Conservation (phyloP, 2,888 invertebrate genomes). For the Masnerella sp. region DNA sequence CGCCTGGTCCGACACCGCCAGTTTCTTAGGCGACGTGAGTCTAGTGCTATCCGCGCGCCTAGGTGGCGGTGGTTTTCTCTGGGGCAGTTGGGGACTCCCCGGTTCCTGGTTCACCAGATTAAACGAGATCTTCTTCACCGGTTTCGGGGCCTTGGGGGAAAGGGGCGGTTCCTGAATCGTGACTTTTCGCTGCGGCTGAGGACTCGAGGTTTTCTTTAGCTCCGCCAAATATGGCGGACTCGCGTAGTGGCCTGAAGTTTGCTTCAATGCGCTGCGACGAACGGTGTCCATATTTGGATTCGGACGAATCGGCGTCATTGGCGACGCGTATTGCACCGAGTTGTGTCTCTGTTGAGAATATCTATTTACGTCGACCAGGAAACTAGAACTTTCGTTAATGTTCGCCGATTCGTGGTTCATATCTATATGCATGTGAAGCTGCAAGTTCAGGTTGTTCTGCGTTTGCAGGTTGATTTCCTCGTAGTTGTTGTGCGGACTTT, state of each 20-base stretch:
- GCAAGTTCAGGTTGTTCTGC: slow-evolving; percentile 7
- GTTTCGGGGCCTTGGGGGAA: slow-evolving; percentile 79
- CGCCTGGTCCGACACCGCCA: slow-evolving; percentile 83
- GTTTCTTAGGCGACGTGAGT: slow-evolving; percentile 84
- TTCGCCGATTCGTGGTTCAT: slow-evolving; percentile 68
- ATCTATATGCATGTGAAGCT: slow-evolving; percentile 64
- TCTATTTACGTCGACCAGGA: too few species aligned
- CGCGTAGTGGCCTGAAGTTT: slow-evolving; percentile 71
- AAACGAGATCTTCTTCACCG: slow-evolving; percentile 83
- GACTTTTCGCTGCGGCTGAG: slow-evolving; percentile 80
- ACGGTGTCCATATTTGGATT: slow-evolving; percentile 75
- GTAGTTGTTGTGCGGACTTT: slow-evolving; percentile 63
- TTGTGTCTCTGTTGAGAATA: slow-evolving; percentile 71
- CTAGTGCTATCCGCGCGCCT: slow-evolving; percentile 85
- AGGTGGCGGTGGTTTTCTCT: slow-evolving; percentile 85
- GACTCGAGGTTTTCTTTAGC: slow-evolving; percentile 80
- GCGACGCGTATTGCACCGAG: slow-evolving; percentile 64
- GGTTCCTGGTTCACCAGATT: slow-evolving; percentile 79
- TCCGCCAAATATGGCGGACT: slow-evolving; percentile 80
- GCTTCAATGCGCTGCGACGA: slow-evolving; percentile 74
- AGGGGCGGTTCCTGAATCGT: slow-evolving; percentile 82
- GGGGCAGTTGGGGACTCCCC: slow-evolving; percentile 81
- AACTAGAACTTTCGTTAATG: too few species aligned
- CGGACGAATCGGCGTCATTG: slow-evolving; percentile 66
- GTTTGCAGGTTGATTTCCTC: slow-evolving; percentile 72